Base-by-base conservation (phyloP, 2,113 vertebrate genomes). In the Morone chrysops region DNA sequence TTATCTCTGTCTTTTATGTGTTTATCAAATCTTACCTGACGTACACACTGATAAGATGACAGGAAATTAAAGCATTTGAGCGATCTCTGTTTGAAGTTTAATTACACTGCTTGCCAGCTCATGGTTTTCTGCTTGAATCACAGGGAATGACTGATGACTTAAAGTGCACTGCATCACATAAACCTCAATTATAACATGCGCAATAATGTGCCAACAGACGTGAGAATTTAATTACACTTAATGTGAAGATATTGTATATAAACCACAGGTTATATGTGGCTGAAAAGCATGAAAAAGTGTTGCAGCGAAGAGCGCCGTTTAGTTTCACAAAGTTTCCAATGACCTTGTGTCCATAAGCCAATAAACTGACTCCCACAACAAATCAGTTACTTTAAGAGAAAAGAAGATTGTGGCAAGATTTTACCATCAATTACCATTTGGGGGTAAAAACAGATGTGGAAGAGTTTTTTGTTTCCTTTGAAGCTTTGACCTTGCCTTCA, bases 401-500 rank as follows among this genome's bases (percentile, higher is more conserved):
- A 17, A 43, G 9, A 72, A 50, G 14, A 31, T 36, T 59, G 61
- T 7, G 14, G 76, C 31, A 25, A 69, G 7, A n/a, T 63, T 63
- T 61, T 18, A 40, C 36, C 78, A 89, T 75, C 69, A 71, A 86
- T 80, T 61, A 69, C 75, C 22, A 73, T 60, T 79, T 31, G 54
- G 65, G 56, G 48, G 77, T 76, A 62, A 88, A 81, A 81, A 70
- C 87, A 88, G 76, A 92, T 82, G 88, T 86, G 86, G 53, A 83
- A 38, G 68, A 71, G 65, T 72, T 80, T 31, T 70, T 57, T 61
- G 81, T 88, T 76, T 62, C 80, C 62, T 87, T 92, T 90, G 82
- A 94, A 91, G 85, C 25, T 31, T 54, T 84, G 90, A 89, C 87
- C 86, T 90, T 62, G 80, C 38, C 67, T 84, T 84, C 25, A 80